Evolutionary conservation across 2,797 vertebrate genomes (phyloP).

Genomic region (Salmo trutta): DNA sequence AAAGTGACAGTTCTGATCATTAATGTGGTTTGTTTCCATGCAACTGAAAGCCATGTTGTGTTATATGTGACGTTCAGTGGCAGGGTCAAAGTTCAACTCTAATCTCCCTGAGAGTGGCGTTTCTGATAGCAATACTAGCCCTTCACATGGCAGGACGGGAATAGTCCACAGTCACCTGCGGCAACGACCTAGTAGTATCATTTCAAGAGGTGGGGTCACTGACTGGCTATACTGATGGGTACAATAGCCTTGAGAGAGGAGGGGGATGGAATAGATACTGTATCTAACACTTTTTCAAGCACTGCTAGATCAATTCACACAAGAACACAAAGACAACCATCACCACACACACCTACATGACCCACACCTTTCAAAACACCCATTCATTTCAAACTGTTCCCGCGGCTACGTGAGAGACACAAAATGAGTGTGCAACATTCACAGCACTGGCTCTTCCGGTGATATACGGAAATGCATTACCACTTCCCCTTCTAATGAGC

Average conservation of each 20-base stretch:
- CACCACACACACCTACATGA: no score
- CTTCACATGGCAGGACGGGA: no score
- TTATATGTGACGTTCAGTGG: background rate
- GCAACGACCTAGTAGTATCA: background rate
- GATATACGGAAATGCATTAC: conserved; percentile 22
- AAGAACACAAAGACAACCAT: no score
- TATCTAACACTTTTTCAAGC: conserved; percentile 36
- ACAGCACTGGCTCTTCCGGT: conserved; percentile 10
- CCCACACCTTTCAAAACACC: no score
- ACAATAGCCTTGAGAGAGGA: background rate
- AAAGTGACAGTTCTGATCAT: background rate
- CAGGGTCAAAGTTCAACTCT: conserved; percentile 15
- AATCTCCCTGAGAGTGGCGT: conserved; percentile 3
- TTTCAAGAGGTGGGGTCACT: background rate
- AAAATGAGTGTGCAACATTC: background rate
- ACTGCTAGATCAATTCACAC: background rate
- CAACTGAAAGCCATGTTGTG: background rate
- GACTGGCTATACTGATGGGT: background rate
- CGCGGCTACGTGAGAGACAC: conserved; percentile 11
- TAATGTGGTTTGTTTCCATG: conserved; percentile 5
- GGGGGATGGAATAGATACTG: conserved; percentile 23
- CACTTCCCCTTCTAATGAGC: background rate
- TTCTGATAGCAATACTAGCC: no score
- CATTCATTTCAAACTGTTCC: conserved; percentile 27
- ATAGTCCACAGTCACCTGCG: background rate